phyloP scores from a whole-genome alignment of 1,140 invertebrate species.

The Odontomachus brunneus region DNA sequence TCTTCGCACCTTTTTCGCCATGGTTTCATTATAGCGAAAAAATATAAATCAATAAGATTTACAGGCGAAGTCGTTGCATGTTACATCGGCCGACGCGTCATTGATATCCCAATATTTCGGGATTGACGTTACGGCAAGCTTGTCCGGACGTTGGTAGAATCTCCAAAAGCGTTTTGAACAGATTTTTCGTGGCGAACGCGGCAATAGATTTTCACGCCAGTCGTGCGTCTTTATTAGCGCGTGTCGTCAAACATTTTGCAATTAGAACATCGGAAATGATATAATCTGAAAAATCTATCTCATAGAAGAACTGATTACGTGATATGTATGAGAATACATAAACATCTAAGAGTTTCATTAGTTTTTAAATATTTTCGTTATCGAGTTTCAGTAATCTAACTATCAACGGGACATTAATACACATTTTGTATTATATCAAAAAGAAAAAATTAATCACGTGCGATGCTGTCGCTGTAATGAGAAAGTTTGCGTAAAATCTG shows the following conservation, averaged over 20 bases:
- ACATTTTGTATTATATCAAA: neutral
- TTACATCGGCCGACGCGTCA: slow-evolving; percentile 46
- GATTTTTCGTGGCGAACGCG: slow-evolving; percentile 29
- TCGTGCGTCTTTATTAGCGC: slow-evolving; percentile 9
- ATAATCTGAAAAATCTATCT: too few species aligned
- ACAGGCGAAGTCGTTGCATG: slow-evolving; percentile 47
- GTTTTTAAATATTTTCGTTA: too few species aligned
- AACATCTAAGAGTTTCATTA: too few species aligned
- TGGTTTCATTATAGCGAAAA: slow-evolving; percentile 61
- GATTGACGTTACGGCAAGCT: slow-evolving; percentile 56
- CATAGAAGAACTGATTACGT: too few species aligned
- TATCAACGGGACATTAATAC: too few species aligned
- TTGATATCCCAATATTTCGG: slow-evolving; percentile 58
- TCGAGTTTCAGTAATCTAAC: too few species aligned
- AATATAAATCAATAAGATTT: slow-evolving; percentile 63
- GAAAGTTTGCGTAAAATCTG: neutral
- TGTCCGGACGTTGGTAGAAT: slow-evolving; percentile 51
- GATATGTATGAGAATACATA: too few species aligned
- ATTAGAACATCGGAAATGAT: neutral
- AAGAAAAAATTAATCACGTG: neutral
- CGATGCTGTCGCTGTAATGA: neutral
- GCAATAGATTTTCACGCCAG: neutral
- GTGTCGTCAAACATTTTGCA: neutral
- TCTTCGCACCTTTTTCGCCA: slow-evolving; percentile 58
- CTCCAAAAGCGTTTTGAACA: slow-evolving; percentile 38